Conservation (phyloP, 2,797 vertebrate species). For the Pangasius mekongensis region DNA sequence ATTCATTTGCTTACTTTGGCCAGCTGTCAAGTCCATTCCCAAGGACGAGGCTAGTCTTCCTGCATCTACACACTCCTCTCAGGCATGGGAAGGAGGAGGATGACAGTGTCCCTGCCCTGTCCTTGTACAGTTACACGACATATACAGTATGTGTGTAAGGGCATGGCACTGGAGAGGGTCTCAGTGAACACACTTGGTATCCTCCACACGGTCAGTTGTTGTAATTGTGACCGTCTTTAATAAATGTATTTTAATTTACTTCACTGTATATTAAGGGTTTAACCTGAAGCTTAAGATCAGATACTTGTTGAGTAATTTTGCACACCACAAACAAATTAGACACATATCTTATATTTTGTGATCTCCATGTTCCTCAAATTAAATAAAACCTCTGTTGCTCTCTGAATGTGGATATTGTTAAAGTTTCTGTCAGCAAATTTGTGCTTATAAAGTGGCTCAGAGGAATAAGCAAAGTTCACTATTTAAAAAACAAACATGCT, state of each 20-base stretch:
- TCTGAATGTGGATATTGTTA: background rate
- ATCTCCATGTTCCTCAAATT: background rate
- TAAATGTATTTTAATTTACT: background rate
- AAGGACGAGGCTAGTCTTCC: background rate
- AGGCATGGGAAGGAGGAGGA: background rate
- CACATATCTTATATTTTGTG: background rate
- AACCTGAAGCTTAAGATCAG: background rate
- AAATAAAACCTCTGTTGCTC: slow-evolving; percentile 1
- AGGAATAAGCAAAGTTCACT: slow-evolving; percentile 19
- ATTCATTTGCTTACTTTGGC: slow-evolving; percentile 10
- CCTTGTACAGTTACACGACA: background rate
- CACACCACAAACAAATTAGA: background rate
- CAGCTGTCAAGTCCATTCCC: background rate
- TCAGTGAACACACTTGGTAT: background rate
- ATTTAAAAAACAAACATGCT: slow-evolving; percentile 20
- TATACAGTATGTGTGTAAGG: background rate
- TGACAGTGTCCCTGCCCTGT: background rate
- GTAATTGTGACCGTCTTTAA: background rate
- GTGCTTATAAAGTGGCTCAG: slow-evolving; percentile 5
- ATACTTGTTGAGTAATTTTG: background rate
- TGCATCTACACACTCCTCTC: background rate
- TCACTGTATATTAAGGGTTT: background rate
- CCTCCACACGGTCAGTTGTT: background rate
- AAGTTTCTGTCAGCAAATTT: slow-evolving; percentile 13
- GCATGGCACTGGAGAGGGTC: background rate